phyloP scores from a whole-genome alignment of 2,113 vertebrate genomes.

The Aegithalos caudatus region DNA sequence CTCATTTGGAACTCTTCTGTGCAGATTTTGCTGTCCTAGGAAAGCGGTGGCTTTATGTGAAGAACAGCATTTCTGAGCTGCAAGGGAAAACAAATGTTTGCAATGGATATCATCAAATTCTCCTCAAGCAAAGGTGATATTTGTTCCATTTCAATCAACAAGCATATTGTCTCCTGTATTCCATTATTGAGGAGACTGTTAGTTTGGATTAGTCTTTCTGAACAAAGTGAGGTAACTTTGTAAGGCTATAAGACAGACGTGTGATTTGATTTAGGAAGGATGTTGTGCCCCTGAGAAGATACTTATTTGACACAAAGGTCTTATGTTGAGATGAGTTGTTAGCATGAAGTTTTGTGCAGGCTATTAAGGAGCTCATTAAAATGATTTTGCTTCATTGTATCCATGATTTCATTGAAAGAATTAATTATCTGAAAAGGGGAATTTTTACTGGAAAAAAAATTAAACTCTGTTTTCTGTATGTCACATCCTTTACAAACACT shows the following conservation, averaged over 20 bases:
- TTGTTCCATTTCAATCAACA: neutral
- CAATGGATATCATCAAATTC: neutral
- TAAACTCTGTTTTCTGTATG: neutral
- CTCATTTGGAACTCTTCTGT: neutral
- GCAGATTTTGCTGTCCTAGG: neutral
- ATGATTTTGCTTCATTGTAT: constrained; percentile 13
- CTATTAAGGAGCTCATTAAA: constrained; percentile 29
- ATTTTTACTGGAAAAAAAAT: neutral
- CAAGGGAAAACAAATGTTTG: neutral
- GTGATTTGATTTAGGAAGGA: neutral
- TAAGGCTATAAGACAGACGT: neutral
- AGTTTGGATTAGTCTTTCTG: neutral
- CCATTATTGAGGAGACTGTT: neutral
- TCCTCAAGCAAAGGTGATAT: neutral
- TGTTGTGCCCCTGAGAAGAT: neutral
- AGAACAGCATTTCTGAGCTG: neutral
- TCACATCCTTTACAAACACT: neutral
- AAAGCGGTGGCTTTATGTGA: neutral
- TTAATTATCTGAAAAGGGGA: neutral
- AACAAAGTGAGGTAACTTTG: neutral
- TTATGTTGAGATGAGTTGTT: neutral
- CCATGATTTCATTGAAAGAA: constrained; percentile 17
- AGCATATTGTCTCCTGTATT: neutral
- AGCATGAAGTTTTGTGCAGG: neutral
- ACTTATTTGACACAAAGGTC: neutral